A percentile compares a stretch with the other conserved stretches of the same genome.
These are phyloP conservation scores for Micropoecilia bifurca DNA, from an alignment of 2,797 vertebrate species.

Conservation along the genomic window DNA sequence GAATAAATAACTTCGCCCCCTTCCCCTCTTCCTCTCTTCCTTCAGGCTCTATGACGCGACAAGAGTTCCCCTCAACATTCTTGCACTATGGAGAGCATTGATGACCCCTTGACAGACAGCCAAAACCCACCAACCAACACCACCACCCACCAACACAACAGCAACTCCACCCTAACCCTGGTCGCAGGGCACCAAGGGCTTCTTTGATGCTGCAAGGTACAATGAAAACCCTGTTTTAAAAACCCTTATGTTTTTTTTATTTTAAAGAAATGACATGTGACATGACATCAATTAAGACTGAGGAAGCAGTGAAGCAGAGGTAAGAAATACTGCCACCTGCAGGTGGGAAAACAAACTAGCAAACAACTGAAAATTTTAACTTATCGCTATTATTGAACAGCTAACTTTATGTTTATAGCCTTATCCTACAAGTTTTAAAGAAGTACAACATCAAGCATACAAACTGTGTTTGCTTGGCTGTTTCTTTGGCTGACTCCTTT, in stretches of 20 bases:
- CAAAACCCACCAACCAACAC: slow-evolving; percentile 64
- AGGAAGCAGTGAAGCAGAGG: too few species aligned
- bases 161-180: slow-evolving; percentile 60
- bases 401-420: neutral
- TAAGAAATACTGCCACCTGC: too few species aligned
- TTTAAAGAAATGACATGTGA: neutral
- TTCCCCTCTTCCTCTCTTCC: slow-evolving; percentile 56
- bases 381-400: neutral
- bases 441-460: slow-evolving; percentile 18
- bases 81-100: slow-evolving; percentile 77
- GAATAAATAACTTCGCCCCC: slow-evolving; percentile 42
- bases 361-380: too few species aligned
- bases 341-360: too few species aligned
- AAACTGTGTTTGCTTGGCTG: slow-evolving; percentile 30
- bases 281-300: too few species aligned
- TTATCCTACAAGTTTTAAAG: slow-evolving; percentile 1
- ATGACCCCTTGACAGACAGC: slow-evolving; percentile 81
- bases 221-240: slow-evolving; percentile 10
- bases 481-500: slow-evolving; percentile 42
- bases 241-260: neutral
- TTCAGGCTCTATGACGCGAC: slow-evolving; percentile 82
- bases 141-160: slow-evolving; percentile 44
- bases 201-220: slow-evolving; percentile 72
- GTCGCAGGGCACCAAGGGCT: slow-evolving; percentile 59
- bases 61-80: slow-evolving; percentile 76